Base-by-base conservation (phyloP, 2,113 vertebrate species). In the Symphodus melops region DNA sequence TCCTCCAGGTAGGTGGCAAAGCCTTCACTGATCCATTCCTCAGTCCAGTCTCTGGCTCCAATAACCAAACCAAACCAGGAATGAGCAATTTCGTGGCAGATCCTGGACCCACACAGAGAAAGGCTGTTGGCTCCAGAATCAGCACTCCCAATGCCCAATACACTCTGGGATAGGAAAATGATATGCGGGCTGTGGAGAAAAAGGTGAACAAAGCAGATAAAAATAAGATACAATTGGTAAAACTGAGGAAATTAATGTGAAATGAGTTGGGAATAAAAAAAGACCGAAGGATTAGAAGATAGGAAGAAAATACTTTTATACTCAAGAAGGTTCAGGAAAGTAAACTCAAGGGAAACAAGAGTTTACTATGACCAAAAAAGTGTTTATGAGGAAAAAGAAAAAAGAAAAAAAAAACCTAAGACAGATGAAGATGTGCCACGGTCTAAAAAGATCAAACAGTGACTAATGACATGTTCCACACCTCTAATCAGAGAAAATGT, bases 1-100 rank as follows among this genome's bases (percentile, higher is more conserved):
- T 98, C 97, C 91, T 99, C 97, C 75, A 99, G 88, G 86, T 94
- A 97, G 14, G 98, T 98, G 85, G 97, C 97, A 41, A 99, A 98
- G 3, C 98, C 98, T 87, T 99, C 97, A 16, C 98, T 99, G 92
- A 99, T 92, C 97, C 98, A 99, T 81, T 99, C 98, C 86, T 99
- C 98, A 0, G 96, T 98, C 98, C 97, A 99, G 77, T 99, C 97
- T 25, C 89, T 94, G 79, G 97, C 97, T 68, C 97, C 98, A 1
- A 98, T 98, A 54, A 95, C 96, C 46, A 99, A 92, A 61, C 98
- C 98, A 77, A 99, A 99, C 98, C 98, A 99, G 81, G 98, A 91
- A 59, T 99, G 97, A 79, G 97, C 96, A 21, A 99, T 96, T 92
- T 99, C 98, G 10, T 99, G 98, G 90, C 97, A 98, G 19, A 99